Conservation (phyloP, 2,888 invertebrate species). For the Clusia tigrina region DNA sequence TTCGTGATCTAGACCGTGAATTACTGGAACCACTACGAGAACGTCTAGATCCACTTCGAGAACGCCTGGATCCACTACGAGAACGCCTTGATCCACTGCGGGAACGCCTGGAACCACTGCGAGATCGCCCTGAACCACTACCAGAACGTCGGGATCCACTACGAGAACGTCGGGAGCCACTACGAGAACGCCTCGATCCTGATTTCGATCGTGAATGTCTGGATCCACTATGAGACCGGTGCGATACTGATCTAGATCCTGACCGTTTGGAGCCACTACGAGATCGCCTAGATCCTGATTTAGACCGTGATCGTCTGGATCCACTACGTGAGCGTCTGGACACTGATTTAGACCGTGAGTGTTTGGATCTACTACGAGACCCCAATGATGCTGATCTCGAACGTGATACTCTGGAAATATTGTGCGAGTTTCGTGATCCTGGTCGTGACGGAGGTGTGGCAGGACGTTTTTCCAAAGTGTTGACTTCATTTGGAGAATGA, state of each 20-base stretch:
- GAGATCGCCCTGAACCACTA: conserved; percentile 35
- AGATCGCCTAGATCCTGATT: conserved; percentile 41
- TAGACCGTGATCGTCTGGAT: conserved; percentile 40
- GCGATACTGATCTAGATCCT: conserved; percentile 36
- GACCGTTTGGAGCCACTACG: conserved; percentile 51
- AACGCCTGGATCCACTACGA: conserved; percentile 34
- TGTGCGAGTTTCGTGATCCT: too few species aligned
- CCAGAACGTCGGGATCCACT: conserved; percentile 52
- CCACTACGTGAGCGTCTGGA: conserved; percentile 45
- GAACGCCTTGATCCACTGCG: conserved; percentile 42
- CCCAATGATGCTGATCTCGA: conserved; percentile 44
- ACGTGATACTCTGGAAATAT: conserved; percentile 19
- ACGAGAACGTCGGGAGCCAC: conserved; percentile 43
- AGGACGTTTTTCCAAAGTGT: too few species aligned
- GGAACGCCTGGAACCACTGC: conserved; percentile 32
- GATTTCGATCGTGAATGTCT: too few species aligned
- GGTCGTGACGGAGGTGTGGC: too few species aligned
- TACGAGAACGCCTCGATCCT: conserved; percentile 42
- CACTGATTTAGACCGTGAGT: conserved; percentile 45
- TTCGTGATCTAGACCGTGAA: conserved; percentile 40
- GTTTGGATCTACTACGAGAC: conserved; percentile 40
- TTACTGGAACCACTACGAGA: conserved; percentile 37
- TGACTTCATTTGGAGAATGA: too few species aligned
- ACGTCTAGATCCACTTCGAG: conserved; percentile 38
- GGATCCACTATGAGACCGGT: conserved; percentile 36